Evolutionary conservation across 2,888 invertebrate species (phyloP).

Genomic region (Smittia sp.): DNA sequence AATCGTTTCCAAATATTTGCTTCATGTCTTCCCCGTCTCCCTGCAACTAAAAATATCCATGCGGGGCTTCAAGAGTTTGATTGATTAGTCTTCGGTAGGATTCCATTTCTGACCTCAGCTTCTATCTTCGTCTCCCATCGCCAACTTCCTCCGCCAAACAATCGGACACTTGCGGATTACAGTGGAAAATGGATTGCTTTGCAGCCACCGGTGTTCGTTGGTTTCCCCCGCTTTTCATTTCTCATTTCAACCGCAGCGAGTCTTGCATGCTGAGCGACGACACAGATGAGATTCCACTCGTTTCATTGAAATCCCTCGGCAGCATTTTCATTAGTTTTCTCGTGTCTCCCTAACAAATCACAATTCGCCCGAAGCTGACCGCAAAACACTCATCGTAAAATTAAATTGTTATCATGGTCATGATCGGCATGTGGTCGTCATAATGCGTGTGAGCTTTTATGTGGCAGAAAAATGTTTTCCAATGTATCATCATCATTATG

Average conservation of each 20-base stretch:
- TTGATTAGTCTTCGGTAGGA: conserved; percentile 1
- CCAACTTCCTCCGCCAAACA: not conserved
- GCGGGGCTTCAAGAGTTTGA: not conserved
- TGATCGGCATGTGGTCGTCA: conserved; percentile 11
- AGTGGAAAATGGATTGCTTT: not conserved
- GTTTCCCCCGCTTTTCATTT: not conserved
- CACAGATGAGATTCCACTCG: not conserved
- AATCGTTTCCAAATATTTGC: too few relatives aligned
- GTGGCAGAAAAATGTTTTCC: too few relatives aligned
- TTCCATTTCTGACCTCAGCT: not conserved
- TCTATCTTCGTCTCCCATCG: not conserved
- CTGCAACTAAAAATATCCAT: not conserved
- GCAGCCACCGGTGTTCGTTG: not conserved
- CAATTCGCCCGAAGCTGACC: not conserved
- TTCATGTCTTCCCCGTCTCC: too few relatives aligned
- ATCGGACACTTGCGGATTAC: not conserved
- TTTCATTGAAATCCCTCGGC: not conserved
- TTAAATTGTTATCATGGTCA: conserved; percentile 6
- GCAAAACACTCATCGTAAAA: conserved; percentile 14
- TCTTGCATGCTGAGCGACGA: not conserved
- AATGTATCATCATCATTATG: too few relatives aligned
- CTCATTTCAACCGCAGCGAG: not conserved
- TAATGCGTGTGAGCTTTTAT: not conserved
- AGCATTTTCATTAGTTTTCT: not conserved
- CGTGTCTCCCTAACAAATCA: not conserved